Conservation (phyloP, 2,113 vertebrate genomes). For the Ondatra zibethicus region DNA sequence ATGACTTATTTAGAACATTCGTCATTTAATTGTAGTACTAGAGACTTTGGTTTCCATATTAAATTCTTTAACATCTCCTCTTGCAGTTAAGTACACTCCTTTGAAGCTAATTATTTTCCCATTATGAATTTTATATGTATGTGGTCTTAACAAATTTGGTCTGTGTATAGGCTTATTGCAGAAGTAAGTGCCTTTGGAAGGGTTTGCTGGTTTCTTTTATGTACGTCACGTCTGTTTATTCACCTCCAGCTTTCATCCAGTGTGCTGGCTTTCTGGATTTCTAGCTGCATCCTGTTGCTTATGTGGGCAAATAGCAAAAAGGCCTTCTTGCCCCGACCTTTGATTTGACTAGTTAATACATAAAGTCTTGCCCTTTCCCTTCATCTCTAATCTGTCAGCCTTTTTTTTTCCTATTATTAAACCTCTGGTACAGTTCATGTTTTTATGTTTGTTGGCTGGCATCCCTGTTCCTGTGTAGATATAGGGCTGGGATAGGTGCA, state of each 20-base stretch:
- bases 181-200: not conserved
- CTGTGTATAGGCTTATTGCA: not conserved
- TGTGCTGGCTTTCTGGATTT: not conserved
- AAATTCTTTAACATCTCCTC: not conserved
- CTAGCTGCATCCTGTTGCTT: conserved; percentile 15
- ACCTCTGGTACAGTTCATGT: not conserved
- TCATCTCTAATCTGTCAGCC: not conserved
- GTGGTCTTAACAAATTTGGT: not conserved
- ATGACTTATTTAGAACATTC: not conserved
- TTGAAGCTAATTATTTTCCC: conserved; percentile 38
- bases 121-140: not conserved
- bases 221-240: not conserved
- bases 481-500: not conserved
- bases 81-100: not conserved
- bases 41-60: conserved; percentile 18
- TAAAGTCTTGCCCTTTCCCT: not conserved
- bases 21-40: not conserved
- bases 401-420: not conserved
- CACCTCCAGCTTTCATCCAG: not conserved
- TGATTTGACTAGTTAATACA: not conserved
- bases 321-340: not conserved
- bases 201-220: not conserved
- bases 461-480: not conserved
- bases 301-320: not conserved
- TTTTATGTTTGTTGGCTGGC: not conserved